Conservation (phyloP, 2,888 invertebrate genomes). For the Drosophila picticornis region DNA sequence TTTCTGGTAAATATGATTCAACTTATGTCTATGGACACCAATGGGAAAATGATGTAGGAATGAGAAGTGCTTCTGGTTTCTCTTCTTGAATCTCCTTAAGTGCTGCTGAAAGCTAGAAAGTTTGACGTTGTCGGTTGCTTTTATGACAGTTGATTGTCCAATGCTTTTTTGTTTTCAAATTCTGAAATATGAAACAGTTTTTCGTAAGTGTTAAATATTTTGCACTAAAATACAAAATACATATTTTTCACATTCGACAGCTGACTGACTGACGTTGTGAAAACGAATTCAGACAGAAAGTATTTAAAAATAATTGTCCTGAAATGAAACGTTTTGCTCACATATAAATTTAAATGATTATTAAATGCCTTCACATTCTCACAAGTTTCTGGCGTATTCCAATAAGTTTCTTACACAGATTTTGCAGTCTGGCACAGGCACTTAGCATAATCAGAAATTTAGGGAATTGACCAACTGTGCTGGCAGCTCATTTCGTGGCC, state of each 20-base stretch:
- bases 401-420: constrained; percentile 21
- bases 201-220: background rate
- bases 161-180: background rate
- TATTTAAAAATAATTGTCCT: background rate
- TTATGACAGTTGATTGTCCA: constrained; percentile 19
- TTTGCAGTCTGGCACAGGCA: constrained; percentile 10
- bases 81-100: constrained; percentile 24
- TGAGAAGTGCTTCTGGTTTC: background rate
- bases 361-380: background rate
- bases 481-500: constrained; percentile 48
- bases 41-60: background rate
- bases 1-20: constrained; percentile 46
- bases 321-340: background rate
- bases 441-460: constrained; percentile 43
- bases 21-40: constrained; percentile 33
- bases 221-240: background rate
- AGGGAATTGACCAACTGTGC: constrained; percentile 31
- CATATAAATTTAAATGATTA: background rate
- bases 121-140: constrained; percentile 12
- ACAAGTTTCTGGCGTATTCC: constrained; percentile 7
- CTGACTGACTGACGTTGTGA: background rate
- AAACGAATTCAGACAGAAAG: background rate
- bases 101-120: constrained; percentile 34
- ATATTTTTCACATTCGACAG: background rate
- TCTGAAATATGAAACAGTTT: constrained; percentile 7